phyloP scores from a whole-genome alignment of 1,140 invertebrate species.

The Drosophila funebris region DNA sequence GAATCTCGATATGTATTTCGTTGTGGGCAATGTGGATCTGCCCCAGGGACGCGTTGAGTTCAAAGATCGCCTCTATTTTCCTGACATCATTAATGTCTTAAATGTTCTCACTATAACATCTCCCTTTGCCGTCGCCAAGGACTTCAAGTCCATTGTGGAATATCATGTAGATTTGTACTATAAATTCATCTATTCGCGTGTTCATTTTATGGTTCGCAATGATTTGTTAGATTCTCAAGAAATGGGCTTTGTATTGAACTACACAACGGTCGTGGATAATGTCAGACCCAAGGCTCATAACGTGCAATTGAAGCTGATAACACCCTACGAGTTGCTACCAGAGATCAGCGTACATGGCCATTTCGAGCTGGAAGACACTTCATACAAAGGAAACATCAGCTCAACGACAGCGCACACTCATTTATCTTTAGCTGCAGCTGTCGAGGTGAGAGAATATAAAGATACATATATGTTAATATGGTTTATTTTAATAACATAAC shows the following conservation, averaged over 20 bases:
- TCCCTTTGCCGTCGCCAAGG: slow-evolving; percentile 86
- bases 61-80: slow-evolving; percentile 84
- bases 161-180: slow-evolving; percentile 85
- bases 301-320: slow-evolving; percentile 84
- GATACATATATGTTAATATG: too few relatives aligned
- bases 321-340: slow-evolving; percentile 85
- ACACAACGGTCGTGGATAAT: slow-evolving; percentile 84
- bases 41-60: slow-evolving; percentile 85
- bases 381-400: slow-evolving; percentile 84
- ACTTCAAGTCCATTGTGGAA: slow-evolving; percentile 86
- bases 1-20: slow-evolving; percentile 85
- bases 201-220: slow-evolving; percentile 84
- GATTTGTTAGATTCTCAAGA: slow-evolving; percentile 84
- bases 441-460: slow-evolving; percentile 83
- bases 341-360: slow-evolving; percentile 84
- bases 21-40: slow-evolving; percentile 83
- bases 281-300: slow-evolving; percentile 84
- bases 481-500: background rate
- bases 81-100: slow-evolving; percentile 87
- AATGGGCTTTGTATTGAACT: slow-evolving; percentile 83
- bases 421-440: slow-evolving; percentile 83
- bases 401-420: slow-evolving; percentile 83
- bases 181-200: slow-evolving; percentile 84
- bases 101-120: slow-evolving; percentile 88
- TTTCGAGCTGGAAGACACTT: slow-evolving; percentile 85